Conservation (phyloP, 2,113 vertebrate species). For the Pangasianodon hypophthalmus region DNA sequence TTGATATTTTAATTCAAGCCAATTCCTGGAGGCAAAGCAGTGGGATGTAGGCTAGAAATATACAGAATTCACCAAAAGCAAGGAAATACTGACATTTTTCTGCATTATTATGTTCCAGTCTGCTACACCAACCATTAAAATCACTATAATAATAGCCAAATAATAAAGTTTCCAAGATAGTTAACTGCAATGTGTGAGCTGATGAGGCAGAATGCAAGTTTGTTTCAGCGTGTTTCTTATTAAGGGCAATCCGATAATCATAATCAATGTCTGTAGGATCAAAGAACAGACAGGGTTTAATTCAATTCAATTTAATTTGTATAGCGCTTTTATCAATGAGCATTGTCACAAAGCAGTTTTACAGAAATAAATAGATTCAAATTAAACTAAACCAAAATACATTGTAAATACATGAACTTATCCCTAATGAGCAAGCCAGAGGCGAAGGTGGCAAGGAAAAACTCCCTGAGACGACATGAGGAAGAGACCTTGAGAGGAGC, state of each 20-base stretch:
- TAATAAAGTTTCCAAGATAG: neutral
- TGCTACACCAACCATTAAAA: neutral
- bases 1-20: neutral
- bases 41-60: neutral
- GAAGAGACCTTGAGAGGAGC: too few relatives aligned
- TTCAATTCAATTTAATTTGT: neutral
- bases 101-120: neutral
- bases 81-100: neutral
- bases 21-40: neutral
- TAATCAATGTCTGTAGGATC: neutral
- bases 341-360: too few relatives aligned
- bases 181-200: neutral
- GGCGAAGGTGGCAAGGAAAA: too few relatives aligned
- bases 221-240: neutral
- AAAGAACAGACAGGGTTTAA: neutral
- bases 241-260: neutral
- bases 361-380: too few relatives aligned
- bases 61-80: neutral
- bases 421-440: too few relatives aligned
- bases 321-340: too few relatives aligned
- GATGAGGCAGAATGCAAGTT: neutral
- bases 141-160: neutral
- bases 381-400: too few relatives aligned
- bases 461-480: too few relatives aligned
- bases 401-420: too few relatives aligned